Base-by-base conservation (phyloP, 2,113 vertebrate species). In the Dromas ardeola region DNA sequence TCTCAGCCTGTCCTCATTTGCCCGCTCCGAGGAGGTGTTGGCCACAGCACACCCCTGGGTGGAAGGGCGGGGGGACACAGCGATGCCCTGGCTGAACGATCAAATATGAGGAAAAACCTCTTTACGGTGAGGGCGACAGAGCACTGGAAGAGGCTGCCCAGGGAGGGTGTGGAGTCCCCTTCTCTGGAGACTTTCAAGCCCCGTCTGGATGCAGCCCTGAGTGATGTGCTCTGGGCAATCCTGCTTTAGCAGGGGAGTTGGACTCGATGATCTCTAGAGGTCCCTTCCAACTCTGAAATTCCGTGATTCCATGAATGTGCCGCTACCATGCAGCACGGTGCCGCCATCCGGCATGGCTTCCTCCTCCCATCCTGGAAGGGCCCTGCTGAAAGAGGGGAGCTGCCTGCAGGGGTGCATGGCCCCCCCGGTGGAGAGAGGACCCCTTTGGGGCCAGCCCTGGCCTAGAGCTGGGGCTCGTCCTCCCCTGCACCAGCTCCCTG, bases 381-480 rank as follows among this genome's bases (percentile, higher is more conserved):
- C n/a, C 50, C 56, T 36, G 49, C 50, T 23, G n/a, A 1, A 17
- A 55, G 49, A 25, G 22, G 21, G 40, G 66, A 63, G 40, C 69
- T 59, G 32, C 62, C 12, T 11, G 14, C 8, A 7, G 49, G 14
- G 22, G 0, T 30, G 27, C 2, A 0, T 7, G 22, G 18, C 36
- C 5, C 25, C 16, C 36, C 42, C 43, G 1, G 1, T 0, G 5
- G 71, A 16, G 26, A 32, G 34, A 29, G 47, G 36, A 52, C n/a
- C n/a, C 43, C 8, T 22, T 10, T 26, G 40, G 49, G 50, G 32
- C 18, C 61, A 26, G 43, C 47, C 29, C 30, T 67, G 65, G 7
- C 65, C 70, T 12, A 40, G 29, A 49, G 23, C 43, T 50, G 10
- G 19, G 34, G 43, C 43, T 86, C 15, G 5, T 56, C 50, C 1